A percentile compares a stretch with the other conserved stretches of the same genome.
phyloP scores from a whole-genome alignment of 2,888 invertebrate genomes.

The Tiphia femorata region DNA sequence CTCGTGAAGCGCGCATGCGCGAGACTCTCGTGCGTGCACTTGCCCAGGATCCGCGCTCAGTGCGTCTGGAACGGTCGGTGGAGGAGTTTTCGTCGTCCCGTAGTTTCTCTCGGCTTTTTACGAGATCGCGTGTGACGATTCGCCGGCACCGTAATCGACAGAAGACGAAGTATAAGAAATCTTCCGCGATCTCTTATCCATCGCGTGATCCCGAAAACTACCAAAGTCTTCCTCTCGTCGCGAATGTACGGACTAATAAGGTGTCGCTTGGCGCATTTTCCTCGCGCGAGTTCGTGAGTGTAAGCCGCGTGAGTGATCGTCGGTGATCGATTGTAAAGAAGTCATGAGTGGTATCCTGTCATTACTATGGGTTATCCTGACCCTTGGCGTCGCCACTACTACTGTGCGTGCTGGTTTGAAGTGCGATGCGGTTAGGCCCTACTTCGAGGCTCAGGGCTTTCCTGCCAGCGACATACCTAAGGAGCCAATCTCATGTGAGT shows the following conservation, averaged over 20 bases:
- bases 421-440: constrained; percentile 69
- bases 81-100: constrained; percentile 32
- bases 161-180: background rate
- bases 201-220: too few species aligned
- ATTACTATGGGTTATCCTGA: constrained; percentile 51
- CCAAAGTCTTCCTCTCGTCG: background rate
- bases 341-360: constrained; percentile 50
- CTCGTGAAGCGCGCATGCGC: constrained; percentile 47
- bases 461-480: constrained; percentile 70
- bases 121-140: background rate
- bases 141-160: background rate
- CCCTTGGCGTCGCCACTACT: constrained; percentile 48
- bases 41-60: constrained; percentile 39
- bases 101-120: constrained; percentile 11
- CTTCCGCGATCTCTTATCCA: too few species aligned
- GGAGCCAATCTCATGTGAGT: constrained; percentile 71
- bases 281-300: constrained; percentile 26
- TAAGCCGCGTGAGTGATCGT: constrained; percentile 24
- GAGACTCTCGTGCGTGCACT: constrained; percentile 30
- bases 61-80: constrained; percentile 45
- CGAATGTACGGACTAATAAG: constrained; percentile 32
- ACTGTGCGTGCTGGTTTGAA: constrained; percentile 60
- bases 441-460: constrained; percentile 71
- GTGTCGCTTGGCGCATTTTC: constrained; percentile 26
- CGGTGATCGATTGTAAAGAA: background rate